Conservation (phyloP, 2,113 vertebrate genomes). For the Balaeniceps rex region DNA sequence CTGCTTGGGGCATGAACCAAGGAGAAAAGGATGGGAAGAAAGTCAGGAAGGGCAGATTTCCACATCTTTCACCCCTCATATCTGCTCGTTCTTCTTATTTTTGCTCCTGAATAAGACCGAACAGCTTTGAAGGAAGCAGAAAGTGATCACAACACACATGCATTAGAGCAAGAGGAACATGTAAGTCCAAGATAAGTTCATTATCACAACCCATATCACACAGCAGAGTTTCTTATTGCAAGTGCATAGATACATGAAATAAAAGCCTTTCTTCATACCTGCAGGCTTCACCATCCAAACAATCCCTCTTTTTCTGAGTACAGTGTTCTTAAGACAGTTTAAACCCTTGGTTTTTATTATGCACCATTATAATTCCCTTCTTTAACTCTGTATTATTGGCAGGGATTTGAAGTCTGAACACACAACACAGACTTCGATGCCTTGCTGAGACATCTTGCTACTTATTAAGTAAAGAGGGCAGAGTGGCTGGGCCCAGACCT, state of each 20-base stretch:
- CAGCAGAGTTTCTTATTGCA: not conserved
- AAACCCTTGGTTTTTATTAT: constrained; percentile 50
- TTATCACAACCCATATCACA: not conserved
- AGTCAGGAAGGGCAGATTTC: not conserved
- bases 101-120: not conserved
- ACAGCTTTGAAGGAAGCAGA: not conserved
- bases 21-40: not conserved
- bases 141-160: not conserved
- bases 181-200: not conserved
- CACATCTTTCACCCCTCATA: not conserved
- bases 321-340: constrained; percentile 25
- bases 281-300: not conserved
- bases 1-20: not conserved
- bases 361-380: constrained; percentile 21
- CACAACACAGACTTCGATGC: not conserved
- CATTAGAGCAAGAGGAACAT: not conserved
- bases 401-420: constrained; percentile 50
- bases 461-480: not conserved
- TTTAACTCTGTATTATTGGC: constrained; percentile 33
- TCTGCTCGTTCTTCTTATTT: not conserved
- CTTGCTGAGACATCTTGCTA: not conserved
- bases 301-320: constrained; percentile 14
- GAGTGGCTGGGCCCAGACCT: not conserved
- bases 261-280: not conserved
- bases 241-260: not conserved